Percentiles rank a stretch among this genome's conserved stretches.
Evolutionary conservation across 37 sponge, comb jelly and placozoan species (phyloP).

Genomic region (Agelas oroides): DNA sequence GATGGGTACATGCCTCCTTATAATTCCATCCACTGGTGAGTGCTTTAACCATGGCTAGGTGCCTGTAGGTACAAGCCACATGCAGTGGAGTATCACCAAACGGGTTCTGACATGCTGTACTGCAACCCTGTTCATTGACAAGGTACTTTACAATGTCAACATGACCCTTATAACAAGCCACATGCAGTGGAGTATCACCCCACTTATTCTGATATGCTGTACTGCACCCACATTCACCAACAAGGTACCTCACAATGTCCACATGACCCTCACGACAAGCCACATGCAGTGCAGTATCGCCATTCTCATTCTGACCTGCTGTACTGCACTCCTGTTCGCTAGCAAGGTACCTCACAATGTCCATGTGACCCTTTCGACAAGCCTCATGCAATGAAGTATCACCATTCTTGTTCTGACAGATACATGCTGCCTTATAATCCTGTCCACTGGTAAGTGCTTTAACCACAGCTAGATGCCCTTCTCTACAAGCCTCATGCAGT

Average conservation of each 20-base stretch:
- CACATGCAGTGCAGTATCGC: background rate
- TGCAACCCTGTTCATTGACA: background rate
- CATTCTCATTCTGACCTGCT: too few relatives aligned
- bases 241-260: background rate
- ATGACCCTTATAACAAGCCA: background rate
- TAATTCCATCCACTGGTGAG: too few relatives aligned
- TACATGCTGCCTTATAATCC: background rate
- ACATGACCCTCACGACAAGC: background rate
- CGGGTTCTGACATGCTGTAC: background rate
- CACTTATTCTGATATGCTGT: too few relatives aligned
- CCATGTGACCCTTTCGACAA: too few relatives aligned
- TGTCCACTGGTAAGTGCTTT: background rate
- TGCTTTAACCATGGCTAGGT: too few relatives aligned
- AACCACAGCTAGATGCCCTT: background rate
- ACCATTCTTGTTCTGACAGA: background rate
- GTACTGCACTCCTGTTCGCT: too few relatives aligned
- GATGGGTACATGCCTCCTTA: too few relatives aligned
- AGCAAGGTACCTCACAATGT: too few relatives aligned
- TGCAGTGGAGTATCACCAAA: slow-evolving; percentile 17
- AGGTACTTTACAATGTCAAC: background rate
- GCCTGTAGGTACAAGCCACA: too few relatives aligned
- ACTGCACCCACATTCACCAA: background rate
- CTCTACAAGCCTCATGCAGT: slow-evolving; percentile 21
- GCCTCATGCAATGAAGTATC: slow-evolving; percentile 1
- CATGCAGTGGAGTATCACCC: slow-evolving; percentile 1